A percentile compares a stretch with the other conserved stretches of the same genome.
phyloP scores from a whole-genome alignment of 2,888 invertebrate genomes.

The Sesamia inferens region DNA sequence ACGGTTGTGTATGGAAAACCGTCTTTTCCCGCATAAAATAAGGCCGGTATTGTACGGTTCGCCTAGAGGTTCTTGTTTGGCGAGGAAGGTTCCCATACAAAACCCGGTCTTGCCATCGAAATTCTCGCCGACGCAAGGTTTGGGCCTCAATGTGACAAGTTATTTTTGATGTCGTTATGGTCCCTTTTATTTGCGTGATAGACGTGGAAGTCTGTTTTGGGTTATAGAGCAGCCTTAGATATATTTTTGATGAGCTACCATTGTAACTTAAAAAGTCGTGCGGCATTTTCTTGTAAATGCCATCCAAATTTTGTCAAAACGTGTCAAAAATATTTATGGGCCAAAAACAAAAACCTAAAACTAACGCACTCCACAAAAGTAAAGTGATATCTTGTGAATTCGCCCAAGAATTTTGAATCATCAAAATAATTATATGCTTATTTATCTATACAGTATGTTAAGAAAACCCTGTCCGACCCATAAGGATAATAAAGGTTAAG shows the following conservation, averaged over 20 bases:
- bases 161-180: constrained; percentile 63
- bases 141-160: constrained; percentile 78
- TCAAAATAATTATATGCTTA: constrained; percentile 10
- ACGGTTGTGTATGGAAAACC: constrained; percentile 80
- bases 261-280: not conserved
- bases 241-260: not conserved
- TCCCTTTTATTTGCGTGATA: constrained; percentile 69
- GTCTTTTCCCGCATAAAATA: constrained; percentile 72
- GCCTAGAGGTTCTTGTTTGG: constrained; percentile 83
- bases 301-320: not conserved
- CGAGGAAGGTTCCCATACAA: constrained; percentile 86
- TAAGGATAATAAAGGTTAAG: too few species aligned
- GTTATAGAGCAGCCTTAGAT: constrained; percentile 7
- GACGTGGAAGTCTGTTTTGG: constrained; percentile 20
- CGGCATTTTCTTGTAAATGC: not conserved
- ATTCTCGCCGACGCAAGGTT: constrained; percentile 86
- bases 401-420: constrained; percentile 25
- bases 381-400: constrained; percentile 64
- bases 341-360: constrained; percentile 28
- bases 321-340: not conserved
- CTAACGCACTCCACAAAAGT: constrained; percentile 20
- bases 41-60: constrained; percentile 76
- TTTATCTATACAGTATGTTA: too few species aligned
- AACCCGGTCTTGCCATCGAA: constrained; percentile 89
- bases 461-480: too few species aligned